phyloP scores from a whole-genome alignment of 2,113 vertebrate species.

The Turdus rufiventris region DNA sequence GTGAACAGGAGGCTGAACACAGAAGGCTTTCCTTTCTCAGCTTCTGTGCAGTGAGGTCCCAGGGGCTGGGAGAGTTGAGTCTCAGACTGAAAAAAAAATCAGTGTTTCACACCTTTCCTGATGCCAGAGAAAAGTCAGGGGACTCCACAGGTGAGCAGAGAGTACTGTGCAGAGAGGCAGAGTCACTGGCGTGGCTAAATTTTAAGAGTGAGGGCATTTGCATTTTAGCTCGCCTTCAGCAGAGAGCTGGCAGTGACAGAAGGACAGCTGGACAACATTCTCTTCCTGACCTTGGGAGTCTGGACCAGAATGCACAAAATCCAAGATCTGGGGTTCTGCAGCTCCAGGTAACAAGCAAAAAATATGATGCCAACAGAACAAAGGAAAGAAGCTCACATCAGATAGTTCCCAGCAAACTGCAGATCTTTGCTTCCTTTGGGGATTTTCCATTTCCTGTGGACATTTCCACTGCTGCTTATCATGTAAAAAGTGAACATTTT shows the following conservation, averaged over 20 bases:
- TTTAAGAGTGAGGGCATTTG: background rate
- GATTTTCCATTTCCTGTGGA: background rate
- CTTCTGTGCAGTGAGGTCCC: background rate
- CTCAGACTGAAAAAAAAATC: background rate
- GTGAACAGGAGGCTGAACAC: background rate
- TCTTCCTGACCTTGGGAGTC: background rate
- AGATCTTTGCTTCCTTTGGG: background rate
- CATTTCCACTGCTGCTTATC: background rate
- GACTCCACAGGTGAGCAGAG: background rate
- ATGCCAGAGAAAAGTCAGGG: background rate
- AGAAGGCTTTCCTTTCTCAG: background rate
- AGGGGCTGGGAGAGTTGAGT: background rate
- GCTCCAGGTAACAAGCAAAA: background rate
- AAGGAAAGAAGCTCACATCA: background rate
- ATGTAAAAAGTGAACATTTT: background rate
- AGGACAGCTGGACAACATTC: background rate
- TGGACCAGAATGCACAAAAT: background rate
- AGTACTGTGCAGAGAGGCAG: background rate
- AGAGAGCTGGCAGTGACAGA: background rate
- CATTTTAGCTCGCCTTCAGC: background rate
- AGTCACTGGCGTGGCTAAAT: background rate
- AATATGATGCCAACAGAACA: background rate
- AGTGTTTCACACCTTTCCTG: background rate
- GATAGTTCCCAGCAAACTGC: background rate
- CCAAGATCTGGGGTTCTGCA: background rate